Evolutionary conservation across 35 echinoderm and acorn worm species (phyloP).

Genomic region (Anneissia japonica): DNA sequence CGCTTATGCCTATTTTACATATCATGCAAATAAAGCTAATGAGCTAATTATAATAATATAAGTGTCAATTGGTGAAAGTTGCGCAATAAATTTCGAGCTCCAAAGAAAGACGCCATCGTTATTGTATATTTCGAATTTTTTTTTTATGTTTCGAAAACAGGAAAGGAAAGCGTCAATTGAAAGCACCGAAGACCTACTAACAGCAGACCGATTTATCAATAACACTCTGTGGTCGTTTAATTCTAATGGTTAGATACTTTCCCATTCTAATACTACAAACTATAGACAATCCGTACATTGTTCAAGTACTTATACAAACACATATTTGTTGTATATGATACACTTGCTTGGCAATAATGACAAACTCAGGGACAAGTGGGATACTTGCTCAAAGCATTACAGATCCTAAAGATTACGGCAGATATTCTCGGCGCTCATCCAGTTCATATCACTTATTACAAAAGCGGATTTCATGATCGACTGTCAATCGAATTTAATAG

Average conservation of each 20-base stretch:
- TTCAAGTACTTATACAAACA: not conserved
- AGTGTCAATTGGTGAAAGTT: too few relatives aligned
- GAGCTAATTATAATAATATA: too few relatives aligned
- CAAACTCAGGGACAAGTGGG: not conserved
- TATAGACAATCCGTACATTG: not conserved
- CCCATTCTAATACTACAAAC: not conserved
- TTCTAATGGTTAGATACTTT: not conserved
- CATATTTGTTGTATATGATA: not conserved
- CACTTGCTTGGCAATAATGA: not conserved
- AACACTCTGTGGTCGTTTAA: not conserved
- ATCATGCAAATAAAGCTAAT: too few relatives aligned
- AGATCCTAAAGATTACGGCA: not conserved
- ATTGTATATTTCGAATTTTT: too few relatives aligned
- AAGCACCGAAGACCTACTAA: not conserved
- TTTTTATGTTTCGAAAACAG: not conserved
- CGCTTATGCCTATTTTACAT: too few relatives aligned
- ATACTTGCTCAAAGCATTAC: not conserved
- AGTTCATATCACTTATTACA: not conserved
- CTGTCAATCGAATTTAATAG: not conserved
- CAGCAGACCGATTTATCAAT: not conserved
- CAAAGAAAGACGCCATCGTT: too few relatives aligned
- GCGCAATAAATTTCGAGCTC: too few relatives aligned
- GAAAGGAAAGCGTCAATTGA: not conserved
- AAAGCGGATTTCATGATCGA: not conserved
- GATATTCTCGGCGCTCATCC: not conserved